Conservation (phyloP, 2,888 invertebrate genomes). For the Latheticus oryzae region DNA sequence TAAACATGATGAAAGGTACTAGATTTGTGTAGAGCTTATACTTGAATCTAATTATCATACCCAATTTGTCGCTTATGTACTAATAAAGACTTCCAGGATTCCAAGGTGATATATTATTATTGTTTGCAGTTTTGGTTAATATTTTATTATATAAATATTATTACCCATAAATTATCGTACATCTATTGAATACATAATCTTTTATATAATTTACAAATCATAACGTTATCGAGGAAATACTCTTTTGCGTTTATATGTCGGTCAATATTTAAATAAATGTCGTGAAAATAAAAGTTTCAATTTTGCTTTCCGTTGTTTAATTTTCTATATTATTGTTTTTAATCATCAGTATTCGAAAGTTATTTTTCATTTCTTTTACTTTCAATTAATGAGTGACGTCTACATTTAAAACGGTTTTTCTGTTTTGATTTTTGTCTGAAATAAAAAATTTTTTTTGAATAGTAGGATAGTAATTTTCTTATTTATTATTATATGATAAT, state of each 20-base stretch:
- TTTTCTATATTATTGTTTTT: constrained; percentile 24
- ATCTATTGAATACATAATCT: too few species aligned
- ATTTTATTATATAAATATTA: too few species aligned
- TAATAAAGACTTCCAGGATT: too few species aligned
- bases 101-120: too few species aligned
- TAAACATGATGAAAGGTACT: too few species aligned
- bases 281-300: constrained; percentile 24
- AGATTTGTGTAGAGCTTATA: background rate
- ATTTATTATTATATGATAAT: constrained; percentile 27
- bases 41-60: constrained; percentile 9
- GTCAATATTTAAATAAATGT: constrained; percentile 11
- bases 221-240: too few species aligned
- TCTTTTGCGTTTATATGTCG: too few species aligned
- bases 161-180: too few species aligned
- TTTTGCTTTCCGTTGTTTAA: constrained; percentile 25
- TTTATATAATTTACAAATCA: too few species aligned
- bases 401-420: constrained; percentile 20
- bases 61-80: too few species aligned
- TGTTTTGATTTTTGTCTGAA: background rate
- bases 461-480: constrained; percentile 6
- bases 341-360: constrained; percentile 35
- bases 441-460: constrained; percentile 14
- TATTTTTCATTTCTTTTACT: constrained; percentile 32
- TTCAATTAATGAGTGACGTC: constrained; percentile 27
- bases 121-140: too few species aligned